Conservation (phyloP, 2,797 vertebrate genomes). For the Champsocephalus esox region DNA sequence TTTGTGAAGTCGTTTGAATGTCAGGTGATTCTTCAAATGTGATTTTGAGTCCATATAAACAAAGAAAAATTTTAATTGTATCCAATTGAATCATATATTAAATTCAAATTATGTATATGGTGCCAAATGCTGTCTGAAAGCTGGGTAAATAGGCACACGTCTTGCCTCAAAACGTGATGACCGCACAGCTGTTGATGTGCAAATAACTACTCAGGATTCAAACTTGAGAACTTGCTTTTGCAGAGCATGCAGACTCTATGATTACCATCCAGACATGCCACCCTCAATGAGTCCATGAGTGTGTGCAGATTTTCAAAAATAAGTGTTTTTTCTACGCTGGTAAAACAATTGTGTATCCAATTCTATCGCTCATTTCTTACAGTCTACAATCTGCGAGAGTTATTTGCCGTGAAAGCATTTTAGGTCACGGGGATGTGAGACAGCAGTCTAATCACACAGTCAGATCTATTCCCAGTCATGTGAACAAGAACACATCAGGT, state of each 20-base stretch:
- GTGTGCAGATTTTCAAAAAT: slow-evolving; percentile 17
- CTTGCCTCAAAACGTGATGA: background rate
- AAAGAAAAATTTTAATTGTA: background rate
- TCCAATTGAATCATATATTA: background rate
- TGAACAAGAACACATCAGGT: slow-evolving; percentile 75
- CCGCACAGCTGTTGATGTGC: slow-evolving; percentile 19
- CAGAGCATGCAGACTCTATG: slow-evolving; percentile 26
- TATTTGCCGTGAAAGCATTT: slow-evolving; percentile 28
- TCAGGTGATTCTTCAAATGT: background rate
- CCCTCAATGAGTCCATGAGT: slow-evolving; percentile 5
- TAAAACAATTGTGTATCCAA: slow-evolving; percentile 1
- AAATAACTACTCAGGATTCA: slow-evolving; percentile 22
- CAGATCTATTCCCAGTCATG: slow-evolving; percentile 71
- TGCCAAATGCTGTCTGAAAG: slow-evolving; percentile 9
- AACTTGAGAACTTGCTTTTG: slow-evolving; percentile 19
- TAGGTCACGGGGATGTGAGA: slow-evolving; percentile 34
- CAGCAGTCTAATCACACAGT: slow-evolving; percentile 62
- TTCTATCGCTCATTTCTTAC: background rate
- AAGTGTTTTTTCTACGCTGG: background rate
- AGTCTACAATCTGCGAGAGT: background rate
- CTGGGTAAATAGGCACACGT: background rate
- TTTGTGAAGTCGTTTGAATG: background rate
- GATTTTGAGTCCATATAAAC: background rate
- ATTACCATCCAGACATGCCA: slow-evolving; percentile 27
- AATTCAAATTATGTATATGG: background rate